These are phyloP conservation scores for Tetanocera ferruginea DNA, from an alignment of 2,888 invertebrate species.

Conservation along the genomic window DNA sequence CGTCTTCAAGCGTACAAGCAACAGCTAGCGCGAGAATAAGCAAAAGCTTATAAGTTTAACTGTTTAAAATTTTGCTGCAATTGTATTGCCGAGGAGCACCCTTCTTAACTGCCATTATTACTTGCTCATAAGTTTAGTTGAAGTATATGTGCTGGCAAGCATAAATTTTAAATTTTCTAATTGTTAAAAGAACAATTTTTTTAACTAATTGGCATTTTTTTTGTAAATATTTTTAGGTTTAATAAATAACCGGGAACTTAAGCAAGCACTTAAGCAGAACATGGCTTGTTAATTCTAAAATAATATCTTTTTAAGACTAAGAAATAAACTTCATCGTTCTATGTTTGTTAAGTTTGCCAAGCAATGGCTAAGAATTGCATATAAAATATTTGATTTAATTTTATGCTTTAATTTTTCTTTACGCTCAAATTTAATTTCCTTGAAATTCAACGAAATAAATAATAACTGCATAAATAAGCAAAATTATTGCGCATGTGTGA, in stretches of 20 bases:
- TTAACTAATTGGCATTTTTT: background rate
- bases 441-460: no score
- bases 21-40: background rate
- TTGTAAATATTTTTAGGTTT: background rate
- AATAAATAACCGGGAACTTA: background rate
- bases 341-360: no score
- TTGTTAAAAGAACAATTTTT: background rate
- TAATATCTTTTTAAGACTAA: no score
- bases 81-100: background rate
- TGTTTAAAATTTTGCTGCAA: background rate
- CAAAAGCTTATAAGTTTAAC: no score
- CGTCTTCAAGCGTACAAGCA: slow-evolving; percentile 25
- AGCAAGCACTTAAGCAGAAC: background rate
- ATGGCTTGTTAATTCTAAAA: no score
- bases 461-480: no score
- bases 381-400: no score
- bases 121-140: slow-evolving; percentile 32
- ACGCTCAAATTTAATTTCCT: no score
- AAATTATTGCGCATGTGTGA: no score
- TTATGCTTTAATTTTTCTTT: no score
- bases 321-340: no score
- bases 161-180: background rate
- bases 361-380: no score
- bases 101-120: slow-evolving; percentile 26
- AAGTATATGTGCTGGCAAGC: background rate